phyloP scores from a whole-genome alignment of 2,888 invertebrate species.

The Aphodius granarius region DNA sequence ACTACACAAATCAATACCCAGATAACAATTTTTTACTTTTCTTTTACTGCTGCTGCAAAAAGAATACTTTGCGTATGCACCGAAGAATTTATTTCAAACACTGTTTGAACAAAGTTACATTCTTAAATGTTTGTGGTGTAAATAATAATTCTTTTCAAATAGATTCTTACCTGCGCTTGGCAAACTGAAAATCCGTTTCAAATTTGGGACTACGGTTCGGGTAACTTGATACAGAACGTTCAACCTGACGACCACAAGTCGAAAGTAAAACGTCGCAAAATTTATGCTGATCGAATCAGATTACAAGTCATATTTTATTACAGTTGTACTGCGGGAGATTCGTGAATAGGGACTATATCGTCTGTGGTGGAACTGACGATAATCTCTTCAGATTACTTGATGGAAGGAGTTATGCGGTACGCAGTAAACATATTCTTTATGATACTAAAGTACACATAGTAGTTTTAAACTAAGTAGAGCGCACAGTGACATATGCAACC shows the following conservation, averaged over 20 bases:
- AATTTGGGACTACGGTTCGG: slow-evolving; percentile 68
- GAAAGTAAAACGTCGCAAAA: slow-evolving; percentile 38
- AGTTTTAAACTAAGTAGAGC: too few relatives aligned
- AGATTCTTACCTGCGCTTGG: slow-evolving; percentile 70
- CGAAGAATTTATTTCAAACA: neutral
- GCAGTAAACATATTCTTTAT: too few relatives aligned
- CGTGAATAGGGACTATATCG: slow-evolving; percentile 59
- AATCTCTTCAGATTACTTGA: slow-evolving; percentile 66
- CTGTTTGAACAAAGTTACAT: slow-evolving; percentile 9
- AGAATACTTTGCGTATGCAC: neutral
- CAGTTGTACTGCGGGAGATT: slow-evolving; percentile 66
- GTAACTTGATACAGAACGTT: slow-evolving; percentile 62
- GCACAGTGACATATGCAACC: too few relatives aligned
- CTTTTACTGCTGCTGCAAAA: neutral
- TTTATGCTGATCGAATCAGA: neutral
- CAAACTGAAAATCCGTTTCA: slow-evolving; percentile 63
- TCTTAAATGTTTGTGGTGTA: neutral
- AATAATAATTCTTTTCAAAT: slow-evolving; percentile 14
- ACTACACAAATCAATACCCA: slow-evolving; percentile 13
- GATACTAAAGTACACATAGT: too few relatives aligned
- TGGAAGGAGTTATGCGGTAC: slow-evolving; percentile 61
- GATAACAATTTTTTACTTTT: neutral
- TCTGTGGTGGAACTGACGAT: slow-evolving; percentile 64
- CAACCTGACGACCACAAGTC: slow-evolving; percentile 56
- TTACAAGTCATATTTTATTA: slow-evolving; percentile 41